These are phyloP conservation scores for Trachurus trachurus DNA, from an alignment of 2,797 vertebrate genomes.

Conservation along the genomic window DNA sequence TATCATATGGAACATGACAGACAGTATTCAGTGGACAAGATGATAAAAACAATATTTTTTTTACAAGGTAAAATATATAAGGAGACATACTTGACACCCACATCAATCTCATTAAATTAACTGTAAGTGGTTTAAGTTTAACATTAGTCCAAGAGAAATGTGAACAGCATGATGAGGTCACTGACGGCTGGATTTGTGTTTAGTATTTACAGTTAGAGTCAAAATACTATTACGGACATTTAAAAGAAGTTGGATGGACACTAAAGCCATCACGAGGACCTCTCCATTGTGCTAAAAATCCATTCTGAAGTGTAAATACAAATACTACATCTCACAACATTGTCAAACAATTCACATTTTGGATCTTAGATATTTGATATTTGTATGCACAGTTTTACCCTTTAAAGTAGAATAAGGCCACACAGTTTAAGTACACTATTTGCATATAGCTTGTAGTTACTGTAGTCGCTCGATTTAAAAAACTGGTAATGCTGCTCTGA, in stretches of 20 bases:
- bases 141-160: conserved; percentile 5
- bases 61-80: conserved; percentile 15
- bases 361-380: conserved; percentile 38
- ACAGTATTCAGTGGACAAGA: not conserved
- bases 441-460: conserved; percentile 47
- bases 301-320: conserved; percentile 35
- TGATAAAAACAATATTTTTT: conserved; percentile 14
- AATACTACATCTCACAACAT: conserved; percentile 50
- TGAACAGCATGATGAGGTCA: conserved; percentile 30
- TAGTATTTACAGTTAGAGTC: conserved; percentile 48
- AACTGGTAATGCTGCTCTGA: conserved; percentile 17
- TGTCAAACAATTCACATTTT: conserved; percentile 43
- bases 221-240: conserved; percentile 47
- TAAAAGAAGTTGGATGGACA: conserved; percentile 57
- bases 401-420: conserved; percentile 62
- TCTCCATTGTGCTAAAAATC: conserved; percentile 31
- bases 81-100: not conserved
- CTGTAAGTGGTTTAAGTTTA: conserved; percentile 2
- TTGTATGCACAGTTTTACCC: conserved; percentile 32
- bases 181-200: conserved; percentile 14
- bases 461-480: conserved; percentile 34
- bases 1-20: not conserved
- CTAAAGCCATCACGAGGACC: conserved; percentile 49
- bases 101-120: not conserved
- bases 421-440: conserved; percentile 61